These are phyloP conservation scores for Capitulum mitella DNA, from an alignment of 2,888 invertebrate species.

Conservation along the genomic window DNA sequence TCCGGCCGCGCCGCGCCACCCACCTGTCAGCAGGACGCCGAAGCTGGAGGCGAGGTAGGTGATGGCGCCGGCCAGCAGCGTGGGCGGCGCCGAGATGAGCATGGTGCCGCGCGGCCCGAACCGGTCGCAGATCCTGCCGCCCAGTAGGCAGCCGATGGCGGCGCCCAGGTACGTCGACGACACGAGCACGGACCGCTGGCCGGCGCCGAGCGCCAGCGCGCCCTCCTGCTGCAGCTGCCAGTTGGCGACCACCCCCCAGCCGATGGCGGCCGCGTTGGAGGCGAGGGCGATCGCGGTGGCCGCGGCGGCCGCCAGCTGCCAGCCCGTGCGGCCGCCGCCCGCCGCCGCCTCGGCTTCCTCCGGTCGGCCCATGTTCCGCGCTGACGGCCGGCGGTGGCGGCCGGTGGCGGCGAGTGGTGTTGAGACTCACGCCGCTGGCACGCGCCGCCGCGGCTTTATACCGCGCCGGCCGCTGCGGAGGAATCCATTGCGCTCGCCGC, in stretches of 20 bases:
- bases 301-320: not conserved
- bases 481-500: too few relatives aligned
- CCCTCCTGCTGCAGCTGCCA: not conserved
- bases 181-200: not conserved
- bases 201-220: not conserved
- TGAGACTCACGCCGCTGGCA: too few relatives aligned
- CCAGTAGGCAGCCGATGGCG: not conserved
- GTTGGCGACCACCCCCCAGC: not conserved
- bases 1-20: too few relatives aligned
- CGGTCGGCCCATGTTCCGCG: not conserved
- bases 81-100: not conserved
- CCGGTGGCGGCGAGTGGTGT: too few relatives aligned
- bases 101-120: not conserved
- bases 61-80: not conserved
- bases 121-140: not conserved
- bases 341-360: not conserved
- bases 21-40: not conserved
- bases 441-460: too few relatives aligned
- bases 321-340: not conserved
- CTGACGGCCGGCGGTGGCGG: too few relatives aligned
- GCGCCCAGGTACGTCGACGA: not conserved
- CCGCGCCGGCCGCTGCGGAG: too few relatives aligned
- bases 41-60: not conserved
- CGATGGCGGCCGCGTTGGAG: not conserved
- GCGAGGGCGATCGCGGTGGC: not conserved